These are phyloP conservation scores for Propsilocerus akamusi DNA, from an alignment of 1,140 invertebrate genomes.

Conservation along the genomic window DNA sequence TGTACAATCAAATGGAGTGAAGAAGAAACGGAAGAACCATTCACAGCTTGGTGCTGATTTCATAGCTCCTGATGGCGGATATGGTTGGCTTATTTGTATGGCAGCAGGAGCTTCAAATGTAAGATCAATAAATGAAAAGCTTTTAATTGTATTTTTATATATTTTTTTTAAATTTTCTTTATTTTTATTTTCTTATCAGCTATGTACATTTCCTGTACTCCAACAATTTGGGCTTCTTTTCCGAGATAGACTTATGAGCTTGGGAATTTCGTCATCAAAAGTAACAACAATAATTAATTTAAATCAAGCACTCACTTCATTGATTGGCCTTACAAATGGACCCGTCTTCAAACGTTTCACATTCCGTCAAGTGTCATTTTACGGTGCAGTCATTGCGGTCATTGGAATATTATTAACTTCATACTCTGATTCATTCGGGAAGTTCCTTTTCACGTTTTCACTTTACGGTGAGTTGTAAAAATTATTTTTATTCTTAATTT, in stretches of 20 bases:
- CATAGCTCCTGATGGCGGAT: conserved; percentile 20
- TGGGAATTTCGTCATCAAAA: conserved; percentile 36
- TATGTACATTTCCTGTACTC: conserved; percentile 36
- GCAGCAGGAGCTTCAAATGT: conserved; percentile 20
- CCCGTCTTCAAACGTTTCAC: conserved; percentile 40
- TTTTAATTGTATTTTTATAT: no score
- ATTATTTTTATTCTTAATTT: background rate
- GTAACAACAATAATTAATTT: conserved; percentile 45
- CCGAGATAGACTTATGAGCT: conserved; percentile 30
- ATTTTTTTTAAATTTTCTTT: no score
- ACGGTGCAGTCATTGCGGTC: conserved; percentile 31
- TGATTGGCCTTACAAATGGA: conserved; percentile 41
- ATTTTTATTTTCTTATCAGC: conserved; percentile 25
- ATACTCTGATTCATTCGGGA: conserved; percentile 33
- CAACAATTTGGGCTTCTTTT: conserved; percentile 48
- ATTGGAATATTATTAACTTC: conserved; percentile 31
- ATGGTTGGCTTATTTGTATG: conserved; percentile 18
- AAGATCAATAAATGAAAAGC: conserved; percentile 7
- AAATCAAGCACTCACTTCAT: conserved; percentile 38
- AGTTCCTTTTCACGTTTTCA: conserved; percentile 37
- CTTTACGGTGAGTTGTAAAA: conserved; percentile 29
- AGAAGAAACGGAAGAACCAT: conserved; percentile 20
- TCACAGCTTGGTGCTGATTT: conserved; percentile 20
- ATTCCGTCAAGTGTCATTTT: conserved; percentile 38
- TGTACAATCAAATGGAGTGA: no score